A percentile compares a stretch with the other conserved stretches of the same genome.
Evolutionary conservation across 2,888 invertebrate genomes (phyloP).

Genomic region (Tyria jacobaeae): DNA sequence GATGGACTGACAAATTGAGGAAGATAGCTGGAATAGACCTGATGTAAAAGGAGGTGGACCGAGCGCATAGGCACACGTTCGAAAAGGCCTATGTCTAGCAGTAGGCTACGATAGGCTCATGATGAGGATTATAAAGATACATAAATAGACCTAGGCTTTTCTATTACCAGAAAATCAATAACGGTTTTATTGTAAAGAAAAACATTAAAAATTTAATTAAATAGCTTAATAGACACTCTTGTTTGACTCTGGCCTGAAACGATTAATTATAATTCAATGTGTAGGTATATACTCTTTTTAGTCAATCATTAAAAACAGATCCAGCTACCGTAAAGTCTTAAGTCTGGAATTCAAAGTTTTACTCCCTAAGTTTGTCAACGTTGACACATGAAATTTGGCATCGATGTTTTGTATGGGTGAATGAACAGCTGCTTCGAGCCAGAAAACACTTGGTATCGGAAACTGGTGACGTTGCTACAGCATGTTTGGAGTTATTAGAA

Average conservation of each 20-base stretch:
- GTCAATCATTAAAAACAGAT: slow-evolving; percentile 36
- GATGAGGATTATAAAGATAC: too few species aligned
- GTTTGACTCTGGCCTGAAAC: background rate
- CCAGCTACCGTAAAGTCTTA: slow-evolving; percentile 1
- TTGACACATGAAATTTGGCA: slow-evolving; percentile 39
- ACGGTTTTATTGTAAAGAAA: too few species aligned
- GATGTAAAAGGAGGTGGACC: too few species aligned
- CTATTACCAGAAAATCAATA: too few species aligned
- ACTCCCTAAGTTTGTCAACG: slow-evolving; percentile 27
- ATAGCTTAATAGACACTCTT: too few species aligned
- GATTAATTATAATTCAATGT: background rate
- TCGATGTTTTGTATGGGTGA: slow-evolving; percentile 37
- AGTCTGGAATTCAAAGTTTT: slow-evolving; percentile 33
- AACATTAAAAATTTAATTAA: too few species aligned
- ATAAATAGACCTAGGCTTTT: too few species aligned
- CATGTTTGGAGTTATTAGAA: slow-evolving; percentile 14
- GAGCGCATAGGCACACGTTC: too few species aligned
- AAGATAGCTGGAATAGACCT: too few species aligned
- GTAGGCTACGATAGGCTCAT: too few species aligned
- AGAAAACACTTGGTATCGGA: slow-evolving; percentile 24
- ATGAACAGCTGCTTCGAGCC: slow-evolving; percentile 31
- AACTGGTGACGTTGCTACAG: slow-evolving; percentile 21
- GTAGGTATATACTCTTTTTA: slow-evolving; percentile 13
- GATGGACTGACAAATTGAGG: too few species aligned
- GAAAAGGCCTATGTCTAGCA: too few species aligned